A percentile compares a stretch with the other conserved stretches of the same genome.
Conservation (phyloP, 1,140 invertebrate genomes). For the Zaprionus ghesquierei region DNA sequence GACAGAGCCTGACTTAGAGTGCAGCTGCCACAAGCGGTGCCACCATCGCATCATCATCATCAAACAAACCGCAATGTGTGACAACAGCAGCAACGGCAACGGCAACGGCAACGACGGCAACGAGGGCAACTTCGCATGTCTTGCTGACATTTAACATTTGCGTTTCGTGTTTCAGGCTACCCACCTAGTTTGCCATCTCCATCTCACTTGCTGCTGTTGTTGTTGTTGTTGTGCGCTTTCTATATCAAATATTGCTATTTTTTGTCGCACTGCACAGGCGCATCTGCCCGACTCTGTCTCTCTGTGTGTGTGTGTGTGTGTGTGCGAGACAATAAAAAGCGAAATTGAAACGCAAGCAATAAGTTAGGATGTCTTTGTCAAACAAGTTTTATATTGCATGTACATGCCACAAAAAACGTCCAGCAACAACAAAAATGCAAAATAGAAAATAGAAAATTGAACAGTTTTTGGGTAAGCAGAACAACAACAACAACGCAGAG, state of each 20-base stretch:
- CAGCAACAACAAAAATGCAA: background rate
- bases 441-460: slow-evolving; percentile 51
- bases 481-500: slow-evolving; percentile 35
- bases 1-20: background rate
- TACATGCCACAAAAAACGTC: slow-evolving; percentile 33
- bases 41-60: slow-evolving; percentile 38
- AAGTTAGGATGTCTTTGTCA: slow-evolving; percentile 49
- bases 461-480: slow-evolving; percentile 41
- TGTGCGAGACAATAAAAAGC: slow-evolving; percentile 54
- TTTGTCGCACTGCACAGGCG: slow-evolving; percentile 14
- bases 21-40: slow-evolving; percentile 22
- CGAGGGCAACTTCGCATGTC: slow-evolving; percentile 64
- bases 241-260: slow-evolving; percentile 33
- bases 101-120: background rate
- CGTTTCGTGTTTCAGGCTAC: slow-evolving; percentile 69
- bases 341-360: slow-evolving; percentile 65
- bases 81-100: slow-evolving; percentile 39
- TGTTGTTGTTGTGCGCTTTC: slow-evolving; percentile 23
- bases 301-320: slow-evolving; percentile 21
- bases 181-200: slow-evolving; percentile 9
- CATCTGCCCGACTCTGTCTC: background rate
- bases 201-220: slow-evolving; percentile 17
- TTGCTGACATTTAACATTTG: slow-evolving; percentile 76
- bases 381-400: slow-evolving; percentile 67
- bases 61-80: slow-evolving; percentile 64